Conservation (phyloP, 1,140 invertebrate species). For the Palaemon carinicauda region DNA sequence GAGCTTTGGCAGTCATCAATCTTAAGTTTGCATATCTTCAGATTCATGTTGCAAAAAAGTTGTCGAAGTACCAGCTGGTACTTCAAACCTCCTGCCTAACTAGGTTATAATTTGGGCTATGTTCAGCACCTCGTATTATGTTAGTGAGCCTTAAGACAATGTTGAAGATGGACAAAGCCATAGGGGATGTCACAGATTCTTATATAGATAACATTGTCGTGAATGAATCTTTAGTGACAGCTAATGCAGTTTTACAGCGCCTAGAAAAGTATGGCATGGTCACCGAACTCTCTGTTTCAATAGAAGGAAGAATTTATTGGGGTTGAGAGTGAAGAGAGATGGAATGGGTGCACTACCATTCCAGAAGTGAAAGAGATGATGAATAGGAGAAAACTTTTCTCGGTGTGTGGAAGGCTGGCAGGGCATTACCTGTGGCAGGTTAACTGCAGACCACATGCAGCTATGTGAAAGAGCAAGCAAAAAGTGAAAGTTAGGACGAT, state of each 20-base stretch:
- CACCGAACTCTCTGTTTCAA: neutral
- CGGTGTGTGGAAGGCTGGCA: neutral
- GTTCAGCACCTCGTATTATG: neutral
- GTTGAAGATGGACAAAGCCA: neutral
- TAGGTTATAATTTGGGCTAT: too few relatives aligned
- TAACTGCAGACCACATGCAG: neutral
- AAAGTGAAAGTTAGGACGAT: neutral
- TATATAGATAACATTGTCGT: neutral
- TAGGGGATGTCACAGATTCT: neutral
- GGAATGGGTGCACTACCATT: neutral
- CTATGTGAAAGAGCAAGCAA: neutral
- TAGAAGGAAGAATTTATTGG: neutral
- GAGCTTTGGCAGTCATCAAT: neutral
- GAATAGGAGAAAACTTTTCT: neutral
- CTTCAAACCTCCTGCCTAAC: neutral
- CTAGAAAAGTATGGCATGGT: too few relatives aligned
- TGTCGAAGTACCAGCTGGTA: slow-evolving; percentile 11
- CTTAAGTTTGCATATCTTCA: neutral
- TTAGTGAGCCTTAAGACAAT: neutral
- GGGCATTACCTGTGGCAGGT: neutral
- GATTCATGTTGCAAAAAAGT: neutral
- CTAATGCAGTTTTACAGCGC: too few relatives aligned
- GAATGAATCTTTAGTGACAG: neutral
- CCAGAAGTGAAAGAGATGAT: neutral
- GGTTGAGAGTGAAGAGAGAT: neutral